Base-by-base conservation (phyloP, 2,797 vertebrate species). In the Carcharodon carcharias region DNA sequence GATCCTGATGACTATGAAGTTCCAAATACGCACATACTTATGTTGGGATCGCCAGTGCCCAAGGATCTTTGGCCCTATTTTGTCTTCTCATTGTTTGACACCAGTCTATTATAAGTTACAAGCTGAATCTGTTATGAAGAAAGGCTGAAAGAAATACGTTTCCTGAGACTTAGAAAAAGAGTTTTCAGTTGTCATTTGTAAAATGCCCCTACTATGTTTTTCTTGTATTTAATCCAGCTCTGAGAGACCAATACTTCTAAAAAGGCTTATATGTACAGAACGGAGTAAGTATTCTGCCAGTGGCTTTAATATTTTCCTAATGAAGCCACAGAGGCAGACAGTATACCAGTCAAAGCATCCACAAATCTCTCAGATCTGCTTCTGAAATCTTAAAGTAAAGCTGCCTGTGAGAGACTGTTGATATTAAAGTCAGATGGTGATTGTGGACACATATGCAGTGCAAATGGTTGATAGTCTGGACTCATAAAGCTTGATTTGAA, bases 391-490 rank as follows among this genome's bases (percentile, higher is more conserved):
- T 58, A 95, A 95, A 95, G 94, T 54, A 95, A 56, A 95, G 40
- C 31, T 95, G 94, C 77, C 94, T 95, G 67, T 45, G 56, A 95
- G 69, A 95, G 94, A 73, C 94, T 54, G 65, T 73, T 67, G 26
- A 56, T 95, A 95, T 95, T 95, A 73, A 95, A 95, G 54, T 95
- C 94, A 95, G 69, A 95, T 95, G 94, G 94, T 95, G 71, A 56
- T 58, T 95, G 71, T 95, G 94, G 50, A 95, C 71, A 95, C 94
- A 95, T 95, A 95, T 95, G 94, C 28, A n/a, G 94, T 56, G 12
- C 67, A 56, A 95, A 95, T 77, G 94, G 40, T 71, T 2, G 69
- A 77, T 45, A 73, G 94, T 95, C 94, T 73, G 94, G 71, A 95
- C 69, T 77, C 65, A 71, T 67, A 95, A 95, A 95, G 50, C 50